Conservation (phyloP, 2,888 invertebrate species). For the Poecilus cupreus region DNA sequence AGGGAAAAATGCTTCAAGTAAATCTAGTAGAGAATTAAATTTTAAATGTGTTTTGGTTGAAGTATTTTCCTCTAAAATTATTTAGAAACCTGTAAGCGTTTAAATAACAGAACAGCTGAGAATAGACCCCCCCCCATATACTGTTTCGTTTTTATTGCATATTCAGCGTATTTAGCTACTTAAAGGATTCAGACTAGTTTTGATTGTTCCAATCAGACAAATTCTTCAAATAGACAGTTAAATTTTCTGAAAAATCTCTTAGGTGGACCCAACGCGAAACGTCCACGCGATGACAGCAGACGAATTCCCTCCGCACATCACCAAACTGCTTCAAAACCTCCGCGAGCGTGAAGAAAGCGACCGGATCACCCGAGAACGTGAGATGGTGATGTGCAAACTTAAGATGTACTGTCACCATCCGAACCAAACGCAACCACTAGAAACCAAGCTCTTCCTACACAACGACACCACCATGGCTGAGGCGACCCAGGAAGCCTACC, state of each 20-base stretch:
- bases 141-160: too few relatives aligned
- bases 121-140: too few relatives aligned
- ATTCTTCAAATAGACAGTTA: too few relatives aligned
- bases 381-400: slow-evolving; percentile 78
- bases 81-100: too few relatives aligned
- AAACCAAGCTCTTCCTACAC: slow-evolving; percentile 77
- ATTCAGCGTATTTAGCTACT: too few relatives aligned
- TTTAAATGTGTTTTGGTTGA: too few relatives aligned
- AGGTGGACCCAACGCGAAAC: slow-evolving; percentile 80
- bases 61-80: too few relatives aligned
- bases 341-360: slow-evolving; percentile 81
- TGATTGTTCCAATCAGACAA: too few relatives aligned
- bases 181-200: too few relatives aligned
- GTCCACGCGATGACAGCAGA: slow-evolving; percentile 78
- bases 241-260: slow-evolving; percentile 72
- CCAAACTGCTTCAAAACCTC: slow-evolving; percentile 78
- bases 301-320: slow-evolving; percentile 86
- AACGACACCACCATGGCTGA: slow-evolving; percentile 77
- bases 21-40: too few relatives aligned
- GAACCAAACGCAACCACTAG: slow-evolving; percentile 73
- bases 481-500: slow-evolving; percentile 77
- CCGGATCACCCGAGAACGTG: slow-evolving; percentile 76
- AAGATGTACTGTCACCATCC: slow-evolving; percentile 81
- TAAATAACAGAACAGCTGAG: too few relatives aligned
- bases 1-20: too few relatives aligned